phyloP scores from a whole-genome alignment of 2,888 invertebrate species.

The Luffia ferchaultella region DNA sequence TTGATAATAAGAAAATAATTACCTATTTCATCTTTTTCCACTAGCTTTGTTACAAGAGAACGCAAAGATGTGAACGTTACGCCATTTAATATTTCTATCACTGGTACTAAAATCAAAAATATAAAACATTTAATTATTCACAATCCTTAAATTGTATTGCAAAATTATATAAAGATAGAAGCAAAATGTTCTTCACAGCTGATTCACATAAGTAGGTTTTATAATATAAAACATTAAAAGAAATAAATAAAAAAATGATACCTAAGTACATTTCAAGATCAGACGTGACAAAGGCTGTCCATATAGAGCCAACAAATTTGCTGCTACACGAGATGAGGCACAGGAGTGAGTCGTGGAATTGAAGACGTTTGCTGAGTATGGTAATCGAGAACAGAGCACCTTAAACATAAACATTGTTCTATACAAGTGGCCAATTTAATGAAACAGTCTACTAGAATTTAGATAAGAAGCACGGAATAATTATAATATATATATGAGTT shows the following conservation, averaged over 20 bases:
- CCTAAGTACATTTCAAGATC: slow-evolving; percentile 52
- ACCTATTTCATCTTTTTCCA: slow-evolving; percentile 56
- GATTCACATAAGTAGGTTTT: no score
- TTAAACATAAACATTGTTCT: no score
- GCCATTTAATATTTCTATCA: slow-evolving; percentile 44
- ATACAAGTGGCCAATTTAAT: no score
- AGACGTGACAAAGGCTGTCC: slow-evolving; percentile 47
- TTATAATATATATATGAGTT: no score
- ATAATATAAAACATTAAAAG: no score
- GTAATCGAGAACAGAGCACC: slow-evolving; percentile 56
- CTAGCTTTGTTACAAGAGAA: slow-evolving; percentile 51
- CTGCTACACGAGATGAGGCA: slow-evolving; percentile 46
- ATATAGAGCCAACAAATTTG: slow-evolving; percentile 46
- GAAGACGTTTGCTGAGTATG: slow-evolving; percentile 39
- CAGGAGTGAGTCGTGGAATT: slow-evolving; percentile 44
- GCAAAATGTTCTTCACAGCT: no score
- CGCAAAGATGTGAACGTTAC: slow-evolving; percentile 52
- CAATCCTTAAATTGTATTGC: no score
- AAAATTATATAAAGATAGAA: no score
- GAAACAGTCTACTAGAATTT: no score
- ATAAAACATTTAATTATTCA: no score
- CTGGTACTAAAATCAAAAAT: slow-evolving; percentile 40
- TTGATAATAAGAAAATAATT: no score
- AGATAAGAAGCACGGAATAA: no score
- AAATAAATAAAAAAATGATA: slow-evolving; percentile 16